Evolutionary conservation across 2,888 invertebrate genomes (phyloP), one percentile per base, ranked within the genome.

Genomic region (Sarcophaga caerulescens): DNA sequence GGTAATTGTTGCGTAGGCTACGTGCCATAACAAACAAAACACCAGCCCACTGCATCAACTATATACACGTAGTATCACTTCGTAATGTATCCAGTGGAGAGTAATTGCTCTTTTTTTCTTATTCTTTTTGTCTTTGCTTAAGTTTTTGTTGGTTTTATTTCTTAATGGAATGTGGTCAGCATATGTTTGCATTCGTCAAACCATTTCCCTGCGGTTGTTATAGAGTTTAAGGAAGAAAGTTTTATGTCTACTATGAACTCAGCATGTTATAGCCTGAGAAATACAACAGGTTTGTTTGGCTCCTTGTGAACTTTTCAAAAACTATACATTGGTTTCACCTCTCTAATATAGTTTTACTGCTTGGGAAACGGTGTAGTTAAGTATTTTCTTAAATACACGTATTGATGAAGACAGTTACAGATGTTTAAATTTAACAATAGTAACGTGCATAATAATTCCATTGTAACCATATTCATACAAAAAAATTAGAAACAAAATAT

Each of bases 1-100:
- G 83, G 35, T 75, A 70, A 84, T 65, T 84, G 70, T 76, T 84
- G 79, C 75, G 79, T 79, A 75, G 74, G 65, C 57, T 75, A 80
- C 70, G 35, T 68, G 73, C 83, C 23, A 25, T 17, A 52, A 25
- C n/a, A 70, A 52, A 25, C n/a, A 70, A 65, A 70, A 71, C 14
- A 78, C 70, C 78, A 68, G 75, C 81, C 81, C 63, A 81, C 69
- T 66, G 73, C 73, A 69, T 69, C 68, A 69, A 84, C 14, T 52
- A 14, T 35, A 35, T 35, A 35, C 35, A 35, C 35, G 14, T 52
- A 12, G 25, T 52, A 79, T 63, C 63, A 63, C 59, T 59, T 84
- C n/a, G 63, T 69, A 65, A 75, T 70, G 63, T 52, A 52, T 69
- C 60, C 35, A 71, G 25, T 17, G 17, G 14, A 52, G 52, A 52